Percentiles rank a stretch among this genome's conserved stretches.
phyloP scores from a whole-genome alignment of 2,113 vertebrate species.

The Lathamus discolor region DNA sequence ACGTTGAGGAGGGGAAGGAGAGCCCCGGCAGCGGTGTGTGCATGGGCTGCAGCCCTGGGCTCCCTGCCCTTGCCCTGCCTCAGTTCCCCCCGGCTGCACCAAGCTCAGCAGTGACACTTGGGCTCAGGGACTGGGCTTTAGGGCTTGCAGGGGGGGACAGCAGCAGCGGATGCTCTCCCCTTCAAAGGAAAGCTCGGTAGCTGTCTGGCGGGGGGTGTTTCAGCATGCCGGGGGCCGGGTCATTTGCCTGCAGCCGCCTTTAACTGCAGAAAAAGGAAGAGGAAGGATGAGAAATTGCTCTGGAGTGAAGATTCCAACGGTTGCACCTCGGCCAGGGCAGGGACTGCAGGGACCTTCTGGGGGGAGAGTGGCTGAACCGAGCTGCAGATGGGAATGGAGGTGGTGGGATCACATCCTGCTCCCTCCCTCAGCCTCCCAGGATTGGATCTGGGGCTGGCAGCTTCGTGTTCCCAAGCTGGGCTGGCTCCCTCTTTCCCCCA shows the following conservation, averaged over 20 bases:
- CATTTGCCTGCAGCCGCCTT: not conserved
- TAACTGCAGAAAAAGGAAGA: slow-evolving; percentile 12
- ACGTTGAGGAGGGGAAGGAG: not conserved
- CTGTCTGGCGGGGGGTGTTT: not conserved
- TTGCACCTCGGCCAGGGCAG: not conserved
- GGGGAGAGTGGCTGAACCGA: not conserved
- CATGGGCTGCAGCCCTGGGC: not conserved
- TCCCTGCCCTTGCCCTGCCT: not conserved
- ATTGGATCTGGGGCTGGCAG: not conserved
- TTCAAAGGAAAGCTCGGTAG: not conserved
- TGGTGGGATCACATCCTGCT: not conserved
- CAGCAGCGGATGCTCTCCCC: not conserved
- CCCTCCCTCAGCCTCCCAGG: not conserved
- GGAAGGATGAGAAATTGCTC: not conserved
- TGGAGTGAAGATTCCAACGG: not conserved
- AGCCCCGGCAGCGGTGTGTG: not conserved
- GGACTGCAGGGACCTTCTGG: not conserved
- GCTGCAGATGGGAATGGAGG: not conserved
- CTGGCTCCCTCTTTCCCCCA: not conserved
- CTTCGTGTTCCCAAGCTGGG: not conserved
- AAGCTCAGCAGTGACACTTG: not conserved
- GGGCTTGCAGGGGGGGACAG: not conserved
- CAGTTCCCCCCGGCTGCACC: not conserved
- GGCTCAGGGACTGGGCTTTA: not conserved
- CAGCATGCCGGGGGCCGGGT: not conserved